Evolutionary conservation across 2,797 vertebrate genomes (phyloP).

Genomic region (Peromyscus melanophrys): DNA sequence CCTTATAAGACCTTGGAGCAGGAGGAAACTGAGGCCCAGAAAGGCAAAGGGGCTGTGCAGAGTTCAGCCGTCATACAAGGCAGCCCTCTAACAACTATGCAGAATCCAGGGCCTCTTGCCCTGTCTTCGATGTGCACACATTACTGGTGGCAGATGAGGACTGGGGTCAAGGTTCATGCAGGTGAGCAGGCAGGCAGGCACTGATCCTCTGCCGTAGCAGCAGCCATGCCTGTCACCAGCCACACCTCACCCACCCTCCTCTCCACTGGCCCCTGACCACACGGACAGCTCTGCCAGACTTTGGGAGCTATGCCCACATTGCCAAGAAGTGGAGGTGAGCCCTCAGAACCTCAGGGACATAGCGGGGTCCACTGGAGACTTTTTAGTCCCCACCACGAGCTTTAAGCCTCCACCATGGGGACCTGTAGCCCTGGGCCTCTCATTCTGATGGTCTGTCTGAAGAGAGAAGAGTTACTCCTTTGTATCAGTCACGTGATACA

Average conservation of each 20-base stretch:
- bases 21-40: neutral
- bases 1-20: neutral
- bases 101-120: neutral
- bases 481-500: neutral
- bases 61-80: fast-evolving
- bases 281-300: neutral
- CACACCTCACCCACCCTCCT: neutral
- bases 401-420: neutral
- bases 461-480: conserved; percentile 58
- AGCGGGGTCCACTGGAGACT: fast-evolving
- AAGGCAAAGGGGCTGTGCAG: fast-evolving
- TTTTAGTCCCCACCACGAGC: fast-evolving
- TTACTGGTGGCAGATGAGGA: neutral
- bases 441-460: neutral
- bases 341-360: fast-evolving
- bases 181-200: no score
- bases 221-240: neutral
- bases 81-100: neutral
- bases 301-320: neutral
- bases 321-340: neutral
- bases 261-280: neutral
- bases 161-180: neutral
- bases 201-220: neutral
- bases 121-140: neutral
- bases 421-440: neutral